These are phyloP conservation scores for Taurulus bubalis DNA, from an alignment of 2,113 vertebrate genomes.

Conservation along the genomic window DNA sequence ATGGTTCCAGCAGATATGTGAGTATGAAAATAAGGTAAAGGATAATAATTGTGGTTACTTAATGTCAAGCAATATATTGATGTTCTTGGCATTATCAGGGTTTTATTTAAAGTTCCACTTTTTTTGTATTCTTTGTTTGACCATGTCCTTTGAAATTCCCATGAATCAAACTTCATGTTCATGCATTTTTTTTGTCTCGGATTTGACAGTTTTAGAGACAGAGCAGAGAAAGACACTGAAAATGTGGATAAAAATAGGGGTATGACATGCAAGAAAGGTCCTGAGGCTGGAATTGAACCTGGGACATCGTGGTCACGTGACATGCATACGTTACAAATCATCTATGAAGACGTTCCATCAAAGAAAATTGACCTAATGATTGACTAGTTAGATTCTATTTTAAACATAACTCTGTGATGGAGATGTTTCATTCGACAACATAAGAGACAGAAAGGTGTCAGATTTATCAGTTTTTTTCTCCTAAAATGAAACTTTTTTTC, in stretches of 20 bases:
- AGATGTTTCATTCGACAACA: conserved; percentile 17
- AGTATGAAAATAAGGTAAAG: conserved; percentile 77
- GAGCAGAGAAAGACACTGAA: too few relatives aligned
- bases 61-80: background rate
- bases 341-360: too few relatives aligned
- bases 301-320: too few relatives aligned
- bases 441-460: conserved; percentile 10
- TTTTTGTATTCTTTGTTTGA: background rate
- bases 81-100: background rate
- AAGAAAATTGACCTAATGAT: background rate
- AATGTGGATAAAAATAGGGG: background rate
- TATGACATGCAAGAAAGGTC: background rate
- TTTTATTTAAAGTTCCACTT: background rate
- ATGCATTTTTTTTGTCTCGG: too few relatives aligned
- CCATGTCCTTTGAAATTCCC: background rate
- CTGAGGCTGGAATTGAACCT: background rate
- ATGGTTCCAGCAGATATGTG: conserved; percentile 94
- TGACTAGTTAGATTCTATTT: background rate
- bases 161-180: background rate
- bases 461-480: conserved; percentile 26
- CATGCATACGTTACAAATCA: too few relatives aligned
- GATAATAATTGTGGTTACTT: background rate
- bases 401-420: conserved; percentile 1
- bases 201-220: too few relatives aligned
- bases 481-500: conserved; percentile 35